A percentile compares a stretch with the other conserved stretches of the same genome.
These are phyloP conservation scores for Tautogolabrus adspersus DNA, from an alignment of 2,113 vertebrate genomes.

Conservation along the genomic window DNA sequence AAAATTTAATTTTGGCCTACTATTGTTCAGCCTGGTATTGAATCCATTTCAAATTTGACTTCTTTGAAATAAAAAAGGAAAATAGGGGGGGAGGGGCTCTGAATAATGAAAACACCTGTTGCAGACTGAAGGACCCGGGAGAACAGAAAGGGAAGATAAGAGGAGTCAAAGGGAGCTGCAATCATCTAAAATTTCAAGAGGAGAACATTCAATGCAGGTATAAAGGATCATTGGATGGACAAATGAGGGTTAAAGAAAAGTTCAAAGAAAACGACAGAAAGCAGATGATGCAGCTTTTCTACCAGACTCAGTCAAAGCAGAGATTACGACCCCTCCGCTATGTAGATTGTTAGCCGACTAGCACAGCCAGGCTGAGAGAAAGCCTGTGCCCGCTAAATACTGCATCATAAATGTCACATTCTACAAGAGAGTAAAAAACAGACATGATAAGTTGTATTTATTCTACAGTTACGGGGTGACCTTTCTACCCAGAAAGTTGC, in stretches of 20 bases:
- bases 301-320: slow-evolving; percentile 15
- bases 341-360: neutral
- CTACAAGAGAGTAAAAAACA: neutral
- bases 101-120: slow-evolving; percentile 47
- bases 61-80: slow-evolving; percentile 34
- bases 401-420: neutral
- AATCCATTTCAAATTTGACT: slow-evolving; percentile 24
- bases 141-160: slow-evolving; percentile 21
- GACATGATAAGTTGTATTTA: neutral
- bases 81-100: slow-evolving; percentile 30
- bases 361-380: too few species aligned
- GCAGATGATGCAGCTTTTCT: slow-evolving; percentile 36
- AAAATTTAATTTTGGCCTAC: neutral
- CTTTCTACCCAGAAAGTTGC: neutral
- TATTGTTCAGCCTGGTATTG: slow-evolving; percentile 4
- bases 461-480: neutral
- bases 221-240: slow-evolving; percentile 68
- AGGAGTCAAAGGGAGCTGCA: slow-evolving; percentile 32
- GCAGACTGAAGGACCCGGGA: slow-evolving; percentile 20
- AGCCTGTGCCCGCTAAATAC: neutral
- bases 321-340: neutral
- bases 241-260: slow-evolving; percentile 59
- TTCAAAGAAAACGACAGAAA: slow-evolving; percentile 31
- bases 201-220: slow-evolving; percentile 60
- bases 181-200: slow-evolving; percentile 63